These are phyloP conservation scores for Watsonalla binaria DNA, from an alignment of 2,888 invertebrate species.

Conservation along the genomic window DNA sequence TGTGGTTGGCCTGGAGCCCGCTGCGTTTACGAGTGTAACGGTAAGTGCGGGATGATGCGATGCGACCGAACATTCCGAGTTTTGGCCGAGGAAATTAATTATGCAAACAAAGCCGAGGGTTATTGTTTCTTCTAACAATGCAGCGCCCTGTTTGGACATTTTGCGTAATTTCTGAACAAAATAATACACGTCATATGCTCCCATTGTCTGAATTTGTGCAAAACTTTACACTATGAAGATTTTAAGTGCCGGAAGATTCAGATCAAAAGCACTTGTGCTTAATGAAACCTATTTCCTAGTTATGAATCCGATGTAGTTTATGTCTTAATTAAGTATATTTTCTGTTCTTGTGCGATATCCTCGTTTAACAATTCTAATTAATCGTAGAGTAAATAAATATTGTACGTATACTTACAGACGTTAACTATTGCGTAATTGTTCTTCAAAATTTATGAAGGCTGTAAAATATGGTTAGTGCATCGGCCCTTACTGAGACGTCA, in stretches of 20 bases:
- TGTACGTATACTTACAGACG: conserved; percentile 34
- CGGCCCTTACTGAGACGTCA: conserved; percentile 60
- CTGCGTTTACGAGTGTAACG: conserved; percentile 69
- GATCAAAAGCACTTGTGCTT: conserved; percentile 21
- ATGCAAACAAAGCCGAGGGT: conserved; percentile 64
- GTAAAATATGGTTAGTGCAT: conserved; percentile 68
- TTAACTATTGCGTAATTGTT: conserved; percentile 44
- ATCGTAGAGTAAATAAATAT: conserved; percentile 11
- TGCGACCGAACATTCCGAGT: conserved; percentile 59
- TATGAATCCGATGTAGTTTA: too few relatives aligned
- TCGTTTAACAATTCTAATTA: too few relatives aligned
- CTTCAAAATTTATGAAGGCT: conserved; percentile 52
- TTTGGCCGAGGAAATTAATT: conserved; percentile 65
- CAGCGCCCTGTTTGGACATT: conserved; percentile 65
- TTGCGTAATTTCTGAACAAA: conserved; percentile 69
- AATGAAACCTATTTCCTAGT: too few relatives aligned
- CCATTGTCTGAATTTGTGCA: not conserved
- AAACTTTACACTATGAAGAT: not conserved
- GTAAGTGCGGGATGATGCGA: conserved; percentile 51
- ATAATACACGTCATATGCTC: conserved; percentile 41
- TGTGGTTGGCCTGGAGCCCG: conserved; percentile 41
- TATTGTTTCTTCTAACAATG: conserved; percentile 64
- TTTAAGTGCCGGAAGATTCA: conserved; percentile 12
- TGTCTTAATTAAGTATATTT: too few relatives aligned
- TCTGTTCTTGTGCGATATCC: too few relatives aligned